Evolutionary conservation across 64 coral and sea anemone genomes (phyloP).

Genomic region (Porites lutea): DNA sequence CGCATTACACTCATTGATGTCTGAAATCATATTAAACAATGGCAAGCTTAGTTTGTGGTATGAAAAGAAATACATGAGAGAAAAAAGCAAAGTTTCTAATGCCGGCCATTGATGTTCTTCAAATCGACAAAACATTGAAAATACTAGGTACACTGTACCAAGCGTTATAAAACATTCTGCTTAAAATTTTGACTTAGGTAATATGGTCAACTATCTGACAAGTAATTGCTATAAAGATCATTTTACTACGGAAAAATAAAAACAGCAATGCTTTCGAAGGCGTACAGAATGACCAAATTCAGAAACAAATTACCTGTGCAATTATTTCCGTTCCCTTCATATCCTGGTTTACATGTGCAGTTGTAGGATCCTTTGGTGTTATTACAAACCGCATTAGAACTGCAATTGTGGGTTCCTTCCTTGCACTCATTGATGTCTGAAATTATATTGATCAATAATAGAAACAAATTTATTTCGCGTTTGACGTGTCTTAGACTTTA

Average conservation of each 20-base stretch:
- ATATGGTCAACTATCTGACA: not conserved
- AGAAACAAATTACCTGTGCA: not conserved
- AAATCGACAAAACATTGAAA: no score
- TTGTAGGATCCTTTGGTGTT: constrained; percentile 4
- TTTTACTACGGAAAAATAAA: no score
- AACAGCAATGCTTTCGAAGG: not conserved
- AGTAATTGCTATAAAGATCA: not conserved
- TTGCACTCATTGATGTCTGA: not conserved
- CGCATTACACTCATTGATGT: not conserved
- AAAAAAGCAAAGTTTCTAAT: not conserved
- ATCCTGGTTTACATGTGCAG: not conserved
- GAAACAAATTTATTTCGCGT: no score
- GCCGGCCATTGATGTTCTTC: no score
- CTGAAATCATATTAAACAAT: not conserved
- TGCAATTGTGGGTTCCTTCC: not conserved
- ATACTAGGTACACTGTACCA: no score
- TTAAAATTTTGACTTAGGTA: not conserved
- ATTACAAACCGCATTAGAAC: not conserved
- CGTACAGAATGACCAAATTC: no score
- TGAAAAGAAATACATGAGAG: not conserved
- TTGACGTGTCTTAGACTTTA: no score
- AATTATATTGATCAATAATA: not conserved
- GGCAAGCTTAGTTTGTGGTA: no score
- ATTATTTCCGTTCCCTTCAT: not conserved
- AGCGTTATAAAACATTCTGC: no score